Evolutionary conservation across 2,113 vertebrate species (phyloP).

Genomic region (Psammodynastes pulverulentus): DNA sequence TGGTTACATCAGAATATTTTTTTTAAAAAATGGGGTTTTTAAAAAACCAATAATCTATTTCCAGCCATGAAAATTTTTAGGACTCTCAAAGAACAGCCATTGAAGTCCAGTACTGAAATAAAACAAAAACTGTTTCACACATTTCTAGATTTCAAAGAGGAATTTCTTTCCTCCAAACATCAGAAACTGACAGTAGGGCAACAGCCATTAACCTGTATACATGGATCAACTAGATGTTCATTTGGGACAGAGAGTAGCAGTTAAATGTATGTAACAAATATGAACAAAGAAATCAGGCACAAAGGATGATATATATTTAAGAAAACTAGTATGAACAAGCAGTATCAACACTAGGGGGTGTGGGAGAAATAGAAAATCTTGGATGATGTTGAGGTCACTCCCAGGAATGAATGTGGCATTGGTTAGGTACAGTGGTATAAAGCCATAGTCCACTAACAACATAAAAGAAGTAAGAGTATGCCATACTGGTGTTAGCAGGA

Average conservation of each 20-base stretch:
- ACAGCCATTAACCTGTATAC: not conserved
- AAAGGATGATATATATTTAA: not conserved
- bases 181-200: rapidly evolving
- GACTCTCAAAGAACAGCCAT: not conserved
- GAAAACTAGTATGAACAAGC: not conserved
- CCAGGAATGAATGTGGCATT: not conserved
- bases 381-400: not conserved
- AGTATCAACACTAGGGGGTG: not conserved
- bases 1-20: not conserved
- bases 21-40: not conserved
- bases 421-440: not conserved
- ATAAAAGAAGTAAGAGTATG: not conserved
- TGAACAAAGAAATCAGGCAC: not conserved
- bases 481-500: not conserved
- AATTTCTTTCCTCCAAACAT: not conserved
- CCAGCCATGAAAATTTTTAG: not conserved
- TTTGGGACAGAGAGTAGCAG: not conserved
- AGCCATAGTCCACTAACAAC: not conserved
- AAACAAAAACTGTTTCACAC: not conserved
- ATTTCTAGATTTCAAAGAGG: not conserved
- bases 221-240: not conserved
- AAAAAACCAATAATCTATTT: not conserved
- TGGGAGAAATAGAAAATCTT: not conserved
- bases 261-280: not conserved
- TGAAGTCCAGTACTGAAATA: not conserved